Evolutionary conservation across 30 jellyfish, hydroid and myxozoan genomes (phyloP).

Genomic region (Haliclystus octoradiatus): DNA sequence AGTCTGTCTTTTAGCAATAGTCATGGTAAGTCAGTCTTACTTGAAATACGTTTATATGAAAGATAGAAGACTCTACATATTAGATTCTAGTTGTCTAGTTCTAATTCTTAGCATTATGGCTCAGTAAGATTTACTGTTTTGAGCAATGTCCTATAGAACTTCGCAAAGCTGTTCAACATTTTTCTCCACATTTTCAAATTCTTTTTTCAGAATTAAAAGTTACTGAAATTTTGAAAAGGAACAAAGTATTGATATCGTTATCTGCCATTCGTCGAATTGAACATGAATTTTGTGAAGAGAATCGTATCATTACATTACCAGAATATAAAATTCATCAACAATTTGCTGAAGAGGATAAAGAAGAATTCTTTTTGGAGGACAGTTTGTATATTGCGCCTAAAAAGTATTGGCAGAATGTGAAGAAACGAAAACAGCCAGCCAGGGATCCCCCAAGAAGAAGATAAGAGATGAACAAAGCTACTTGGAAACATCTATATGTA

Average conservation of each 20-base stretch:
- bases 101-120: too few relatives aligned
- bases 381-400: not conserved
- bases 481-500: too few relatives aligned
- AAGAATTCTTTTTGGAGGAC: not conserved
- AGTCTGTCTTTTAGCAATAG: too few relatives aligned
- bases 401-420: not conserved
- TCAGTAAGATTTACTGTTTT: too few relatives aligned
- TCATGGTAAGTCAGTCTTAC: too few relatives aligned
- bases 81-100: too few relatives aligned
- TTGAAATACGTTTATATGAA: too few relatives aligned
- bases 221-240: conserved; percentile 55
- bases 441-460: not conserved
- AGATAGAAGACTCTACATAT: too few relatives aligned
- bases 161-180: too few relatives aligned
- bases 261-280: conserved; percentile 76
- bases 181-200: too few relatives aligned
- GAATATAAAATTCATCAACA: conserved; percentile 46
- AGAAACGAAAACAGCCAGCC: conserved; percentile 1
- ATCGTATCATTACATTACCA: conserved; percentile 76
- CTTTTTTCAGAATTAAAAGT: not conserved
- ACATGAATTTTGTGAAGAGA: conserved; percentile 87
- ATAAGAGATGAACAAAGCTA: too few relatives aligned
- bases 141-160: too few relatives aligned
- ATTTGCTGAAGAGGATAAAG: not conserved
- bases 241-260: conserved; percentile 66